A percentile compares a stretch with the other conserved stretches of the same genome.
phyloP scores from a whole-genome alignment of 2,113 vertebrate genomes.

The Acanthochromis polyacanthus region DNA sequence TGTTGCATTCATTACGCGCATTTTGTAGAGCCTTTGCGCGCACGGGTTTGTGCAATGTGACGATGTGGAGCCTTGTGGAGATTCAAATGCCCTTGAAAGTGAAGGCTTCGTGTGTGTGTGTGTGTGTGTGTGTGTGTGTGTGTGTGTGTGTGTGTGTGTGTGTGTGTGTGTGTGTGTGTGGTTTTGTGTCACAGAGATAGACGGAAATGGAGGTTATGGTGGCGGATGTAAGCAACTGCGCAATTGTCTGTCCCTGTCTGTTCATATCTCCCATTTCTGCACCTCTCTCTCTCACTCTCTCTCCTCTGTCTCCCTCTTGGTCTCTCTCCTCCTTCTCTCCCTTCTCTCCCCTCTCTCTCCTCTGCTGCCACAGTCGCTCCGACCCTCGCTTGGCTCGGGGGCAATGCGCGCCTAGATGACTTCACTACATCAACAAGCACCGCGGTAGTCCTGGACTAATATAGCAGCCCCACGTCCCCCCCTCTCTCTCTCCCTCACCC shows the following conservation, averaged over 20 bases:
- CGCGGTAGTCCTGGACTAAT: conserved; percentile 77
- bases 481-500: background rate
- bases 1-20: background rate
- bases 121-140: conserved; percentile 1
- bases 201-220: conserved; percentile 15
- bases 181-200: background rate
- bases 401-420: conserved; percentile 79
- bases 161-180: conserved; percentile 11
- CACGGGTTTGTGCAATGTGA: conserved; percentile 10
- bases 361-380: conserved; percentile 40
- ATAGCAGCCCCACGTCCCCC: conserved; percentile 59
- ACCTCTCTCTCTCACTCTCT: conserved; percentile 5
- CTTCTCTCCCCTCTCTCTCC: conserved; percentile 15
- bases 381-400: conserved; percentile 64
- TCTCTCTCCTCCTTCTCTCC: conserved; percentile 9
- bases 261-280: conserved; percentile 50
- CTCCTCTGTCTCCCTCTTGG: conserved; percentile 4
- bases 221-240: conserved; percentile 75
- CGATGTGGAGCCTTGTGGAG: conserved; percentile 11
- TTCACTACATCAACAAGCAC: conserved; percentile 79
- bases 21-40: conserved; percentile 10
- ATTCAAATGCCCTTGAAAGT: conserved; percentile 79
- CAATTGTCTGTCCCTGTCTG: conserved; percentile 74
- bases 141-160: conserved; percentile 12
- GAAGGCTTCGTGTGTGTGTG: conserved; percentile 31